phyloP scores from a whole-genome alignment of 2,888 invertebrate genomes.

The Yponomeuta sedellus region DNA sequence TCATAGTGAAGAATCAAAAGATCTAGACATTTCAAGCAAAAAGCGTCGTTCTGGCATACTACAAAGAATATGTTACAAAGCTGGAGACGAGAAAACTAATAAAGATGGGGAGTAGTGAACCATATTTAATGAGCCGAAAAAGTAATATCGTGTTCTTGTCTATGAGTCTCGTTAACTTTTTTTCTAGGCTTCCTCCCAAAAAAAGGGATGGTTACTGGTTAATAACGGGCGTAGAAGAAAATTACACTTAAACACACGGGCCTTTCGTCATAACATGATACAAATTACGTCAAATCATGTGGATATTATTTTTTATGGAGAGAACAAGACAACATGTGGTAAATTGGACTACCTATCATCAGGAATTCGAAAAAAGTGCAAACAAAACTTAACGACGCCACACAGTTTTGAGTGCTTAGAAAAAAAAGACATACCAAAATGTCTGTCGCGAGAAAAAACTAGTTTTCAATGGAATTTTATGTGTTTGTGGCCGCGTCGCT shows the following conservation, averaged over 20 bases:
- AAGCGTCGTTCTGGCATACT: too few species aligned
- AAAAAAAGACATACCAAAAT: constrained; percentile 48
- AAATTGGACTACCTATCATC: constrained; percentile 64
- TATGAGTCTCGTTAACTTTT: constrained; percentile 57
- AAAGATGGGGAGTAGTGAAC: neutral
- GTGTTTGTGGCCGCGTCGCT: constrained; percentile 14
- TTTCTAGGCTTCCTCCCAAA: constrained; percentile 28
- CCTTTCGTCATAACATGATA: constrained; percentile 62
- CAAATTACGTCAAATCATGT: constrained; percentile 71
- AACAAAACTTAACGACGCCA: constrained; percentile 42
- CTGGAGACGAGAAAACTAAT: neutral
- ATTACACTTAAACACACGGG: constrained; percentile 65
- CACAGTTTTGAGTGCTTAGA: constrained; percentile 36
- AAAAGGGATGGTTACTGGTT: constrained; percentile 57
- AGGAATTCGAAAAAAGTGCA: constrained; percentile 54
- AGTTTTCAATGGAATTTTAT: constrained; percentile 31
- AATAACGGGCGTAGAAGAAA: constrained; percentile 56
- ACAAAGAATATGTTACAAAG: too few species aligned
- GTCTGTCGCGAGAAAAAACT: constrained; percentile 44
- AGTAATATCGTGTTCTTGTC: constrained; percentile 30
- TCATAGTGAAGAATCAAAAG: too few species aligned
- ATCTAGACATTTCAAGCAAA: too few species aligned
- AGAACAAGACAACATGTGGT: constrained; percentile 62
- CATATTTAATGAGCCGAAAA: constrained; percentile 8
- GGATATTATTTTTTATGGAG: constrained; percentile 61